Base-by-base conservation (phyloP, 2,797 vertebrate genomes). In the Eospalax fontanierii region DNA sequence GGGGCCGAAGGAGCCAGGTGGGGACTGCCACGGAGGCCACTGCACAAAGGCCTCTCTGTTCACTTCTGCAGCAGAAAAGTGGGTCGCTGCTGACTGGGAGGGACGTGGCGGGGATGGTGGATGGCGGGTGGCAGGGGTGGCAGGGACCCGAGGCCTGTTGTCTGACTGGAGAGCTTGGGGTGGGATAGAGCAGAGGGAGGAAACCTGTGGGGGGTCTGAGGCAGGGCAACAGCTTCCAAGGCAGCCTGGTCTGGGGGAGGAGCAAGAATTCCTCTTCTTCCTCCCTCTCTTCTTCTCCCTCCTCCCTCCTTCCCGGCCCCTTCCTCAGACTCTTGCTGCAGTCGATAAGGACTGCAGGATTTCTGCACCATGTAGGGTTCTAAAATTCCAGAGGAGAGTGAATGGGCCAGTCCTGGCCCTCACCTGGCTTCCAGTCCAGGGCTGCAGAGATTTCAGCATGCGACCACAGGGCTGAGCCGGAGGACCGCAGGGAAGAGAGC, bases 1-100 rank as follows among this genome's bases (percentile, higher is more conserved):
- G 86, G 63, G 50, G 74, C 6, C 3, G 61, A 54, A 88, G 75
- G 43, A 66, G 40, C 0, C 54, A 33, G 11, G n/a, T 66, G 78
- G 59, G 78, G 86, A 26, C 1, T 0, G 82, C 30, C 0, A 40
- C 68, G 71, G 71, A 66, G 4, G 4, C 28, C 65, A 7, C 78
- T 14, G 30, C 87, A 95, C 91, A 96, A 89, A 91, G 95, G 2
- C 82, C 26, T 33, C 95, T 96, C 96, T 97, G 96, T 97, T 91
- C 33, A 1, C 68, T 73, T 28, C 8, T 74, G 90, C 71, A 61
- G 92, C 70, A 28, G 90, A 74, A 80, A 88, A 79, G 76, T 91
- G 95, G 87, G 82, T 95, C 40, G 46, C 30, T 38, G 4, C 71
- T 46, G 46, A 38, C 30, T 43, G 86, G 22, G 57, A 75, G 71